Evolutionary conservation across 2,888 invertebrate genomes (phyloP).

Genomic region (Drosophila stalkeri): DNA sequence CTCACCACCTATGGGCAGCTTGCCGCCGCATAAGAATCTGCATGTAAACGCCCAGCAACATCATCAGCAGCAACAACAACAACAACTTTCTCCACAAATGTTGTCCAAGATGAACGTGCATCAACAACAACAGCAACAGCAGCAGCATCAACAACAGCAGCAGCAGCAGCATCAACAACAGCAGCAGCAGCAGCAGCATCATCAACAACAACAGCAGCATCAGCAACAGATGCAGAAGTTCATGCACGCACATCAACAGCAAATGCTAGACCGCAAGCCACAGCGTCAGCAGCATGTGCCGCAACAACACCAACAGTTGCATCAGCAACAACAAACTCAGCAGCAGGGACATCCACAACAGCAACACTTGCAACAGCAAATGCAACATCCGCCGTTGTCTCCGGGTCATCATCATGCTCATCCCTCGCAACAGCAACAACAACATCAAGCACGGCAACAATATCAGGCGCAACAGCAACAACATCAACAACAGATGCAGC

Average conservation of each 20-base stretch:
- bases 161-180: slow-evolving; percentile 77
- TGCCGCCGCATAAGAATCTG: slow-evolving; percentile 64
- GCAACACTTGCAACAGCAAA: slow-evolving; percentile 54
- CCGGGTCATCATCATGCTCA: slow-evolving; percentile 31
- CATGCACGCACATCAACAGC: slow-evolving; percentile 82
- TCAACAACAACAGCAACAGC: slow-evolving; percentile 44
- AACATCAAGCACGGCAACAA: slow-evolving; percentile 25
- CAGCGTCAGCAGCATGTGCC: slow-evolving; percentile 45
- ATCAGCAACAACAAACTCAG: slow-evolving; percentile 61
- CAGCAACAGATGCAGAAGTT: slow-evolving; percentile 78
- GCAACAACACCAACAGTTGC: slow-evolving; percentile 50
- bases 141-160: slow-evolving; percentile 73
- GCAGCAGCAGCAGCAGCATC: slow-evolving; percentile 62
- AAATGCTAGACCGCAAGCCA: slow-evolving; percentile 62
- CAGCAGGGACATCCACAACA: slow-evolving; percentile 62
- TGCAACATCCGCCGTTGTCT: slow-evolving; percentile 46
- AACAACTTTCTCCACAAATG: slow-evolving; percentile 76
- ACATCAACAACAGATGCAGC: slow-evolving; percentile 24
- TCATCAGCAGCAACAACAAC: slow-evolving; percentile 56
- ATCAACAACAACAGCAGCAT: slow-evolving; percentile 64
- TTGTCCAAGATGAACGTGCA: slow-evolving; percentile 76
- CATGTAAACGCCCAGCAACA: slow-evolving; percentile 63
- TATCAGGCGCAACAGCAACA: slow-evolving; percentile 45
- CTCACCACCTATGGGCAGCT: slow-evolving; percentile 59
- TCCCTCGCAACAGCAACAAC: slow-evolving; percentile 31